Evolutionary conservation across 2,888 invertebrate species (phyloP), one percentile per base, ranked within the genome.

Genomic region (Cyrtodaria siliqua): DNA sequence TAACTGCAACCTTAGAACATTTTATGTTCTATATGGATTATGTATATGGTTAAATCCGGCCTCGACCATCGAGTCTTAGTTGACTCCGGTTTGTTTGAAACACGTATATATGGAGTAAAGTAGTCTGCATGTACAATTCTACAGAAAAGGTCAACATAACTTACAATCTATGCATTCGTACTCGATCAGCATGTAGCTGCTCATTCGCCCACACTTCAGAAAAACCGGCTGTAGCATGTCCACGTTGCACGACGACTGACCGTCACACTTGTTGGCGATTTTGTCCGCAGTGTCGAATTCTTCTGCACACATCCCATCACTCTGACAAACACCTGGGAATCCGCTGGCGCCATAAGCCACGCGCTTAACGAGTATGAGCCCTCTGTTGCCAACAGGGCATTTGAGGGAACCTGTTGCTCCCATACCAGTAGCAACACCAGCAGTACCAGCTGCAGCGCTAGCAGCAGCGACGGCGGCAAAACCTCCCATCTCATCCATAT

Each of bases 161-260:
- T 81, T 75, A 81, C 81, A 57, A 23, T 77, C 74, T 1, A 81
- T 49, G 49, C 81, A 81, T 57, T 81, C 81, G 38, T 81, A 81
- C 55, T 81, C 81, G 40, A 81, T 74, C 16, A 71, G 33, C 71
- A 78, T 81, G 33, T 81, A 81, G 42, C 63, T 72, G 55, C 81
- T 81, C 49, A 53, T 61, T 14, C 68, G 52, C 3, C 81, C 74
- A 57, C 81, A 81, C 27, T 64, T 64, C 47, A 81, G 56, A 29
- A 68, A 64, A 14, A 66, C 63, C 3, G 77, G 77, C 23, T 52
- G 53, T n/a, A 77, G 38, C 24, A 61, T 53, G 33, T 68, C 66
- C 4, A 81, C 44, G 27, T 44, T 40, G 47, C 81, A 81, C 16
- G 67, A 60, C 18, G 74, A 55, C 20, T 59, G 56, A n/a, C 81